Percentiles rank a stretch among this genome's conserved stretches.
phyloP scores from a whole-genome alignment of 2,797 vertebrate genomes.

The Typhlichthys subterraneus region DNA sequence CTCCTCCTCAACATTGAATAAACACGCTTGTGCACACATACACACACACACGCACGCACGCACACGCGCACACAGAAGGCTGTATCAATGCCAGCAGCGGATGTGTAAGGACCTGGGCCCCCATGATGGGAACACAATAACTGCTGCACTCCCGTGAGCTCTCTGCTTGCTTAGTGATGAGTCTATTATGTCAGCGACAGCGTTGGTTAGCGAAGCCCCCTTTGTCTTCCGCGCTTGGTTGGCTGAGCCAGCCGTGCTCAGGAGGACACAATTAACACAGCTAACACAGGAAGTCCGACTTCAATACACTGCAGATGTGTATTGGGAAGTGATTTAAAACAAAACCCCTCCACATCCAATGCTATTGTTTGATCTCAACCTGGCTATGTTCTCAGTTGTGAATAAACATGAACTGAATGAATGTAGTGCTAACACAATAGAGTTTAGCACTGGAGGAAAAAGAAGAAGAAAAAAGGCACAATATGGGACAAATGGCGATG shows the following conservation, averaged over 20 bases:
- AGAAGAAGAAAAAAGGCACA: too few species aligned
- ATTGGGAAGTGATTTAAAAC: not conserved
- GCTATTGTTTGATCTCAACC: not conserved
- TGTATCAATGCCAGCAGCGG: conserved; percentile 20
- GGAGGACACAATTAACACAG: conserved; percentile 33
- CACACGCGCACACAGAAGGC: conserved; percentile 13
- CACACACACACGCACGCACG: conserved; percentile 33
- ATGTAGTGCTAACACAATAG: not conserved
- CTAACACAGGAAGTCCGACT: conserved; percentile 23
- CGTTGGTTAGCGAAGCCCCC: conserved; percentile 36
- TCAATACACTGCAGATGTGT: not conserved
- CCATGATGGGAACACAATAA: conserved; percentile 35
- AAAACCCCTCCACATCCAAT: too few species aligned
- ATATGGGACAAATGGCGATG: not conserved
- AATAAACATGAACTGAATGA: not conserved
- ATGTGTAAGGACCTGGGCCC: conserved; percentile 34
- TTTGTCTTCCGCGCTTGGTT: conserved; percentile 30
- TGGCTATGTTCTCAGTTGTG: conserved; percentile 1
- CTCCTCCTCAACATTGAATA: conserved; percentile 38
- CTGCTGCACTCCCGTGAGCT: conserved; percentile 35
- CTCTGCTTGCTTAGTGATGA: conserved; percentile 45
- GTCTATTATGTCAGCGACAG: conserved; percentile 46
- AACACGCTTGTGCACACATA: conserved; percentile 28
- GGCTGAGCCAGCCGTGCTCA: conserved; percentile 23
- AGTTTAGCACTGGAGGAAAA: too few species aligned